phyloP scores from a whole-genome alignment of 2,113 vertebrate species.

The Myocastor coypus region DNA sequence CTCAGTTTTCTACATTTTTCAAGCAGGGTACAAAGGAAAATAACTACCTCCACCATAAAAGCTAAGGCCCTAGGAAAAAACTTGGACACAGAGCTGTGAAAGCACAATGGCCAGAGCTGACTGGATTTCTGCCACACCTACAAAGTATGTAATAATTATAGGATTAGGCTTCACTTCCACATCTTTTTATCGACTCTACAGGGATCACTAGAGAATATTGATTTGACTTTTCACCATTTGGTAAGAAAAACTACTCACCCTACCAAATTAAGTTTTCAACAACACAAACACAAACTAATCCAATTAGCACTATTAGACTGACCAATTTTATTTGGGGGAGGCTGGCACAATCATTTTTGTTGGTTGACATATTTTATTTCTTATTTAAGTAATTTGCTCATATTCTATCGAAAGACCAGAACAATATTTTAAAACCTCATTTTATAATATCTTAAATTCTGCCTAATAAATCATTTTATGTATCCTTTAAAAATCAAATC shows the following conservation, averaged over 20 bases:
- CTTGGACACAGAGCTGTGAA: not conserved
- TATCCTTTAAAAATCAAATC: not conserved
- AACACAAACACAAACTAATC: constrained; percentile 44
- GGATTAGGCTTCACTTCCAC: constrained; percentile 35
- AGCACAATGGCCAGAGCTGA: not conserved
- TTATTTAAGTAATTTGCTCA: constrained; percentile 55
- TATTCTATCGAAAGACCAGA: constrained; percentile 37
- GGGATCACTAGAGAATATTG: constrained; percentile 36
- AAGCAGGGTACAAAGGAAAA: not conserved
- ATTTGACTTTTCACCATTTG: constrained; percentile 40
- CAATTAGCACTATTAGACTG: constrained; percentile 19
- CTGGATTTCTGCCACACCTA: constrained; percentile 26
- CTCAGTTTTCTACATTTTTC: not conserved
- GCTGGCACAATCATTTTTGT: not conserved
- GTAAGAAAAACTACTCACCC: constrained; percentile 32
- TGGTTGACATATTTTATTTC: constrained; percentile 29
- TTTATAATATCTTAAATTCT: not conserved
- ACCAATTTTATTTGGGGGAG: not conserved
- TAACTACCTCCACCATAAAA: not conserved
- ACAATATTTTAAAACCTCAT: constrained; percentile 49
- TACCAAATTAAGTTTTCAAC: constrained; percentile 58
- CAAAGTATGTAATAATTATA: not conserved
- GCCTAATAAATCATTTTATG: not conserved
- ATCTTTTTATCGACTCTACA: constrained; percentile 22
- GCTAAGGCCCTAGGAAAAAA: constrained; percentile 31